Base-by-base conservation (phyloP, 2,888 invertebrate species). In the Spicauda simplicius region DNA sequence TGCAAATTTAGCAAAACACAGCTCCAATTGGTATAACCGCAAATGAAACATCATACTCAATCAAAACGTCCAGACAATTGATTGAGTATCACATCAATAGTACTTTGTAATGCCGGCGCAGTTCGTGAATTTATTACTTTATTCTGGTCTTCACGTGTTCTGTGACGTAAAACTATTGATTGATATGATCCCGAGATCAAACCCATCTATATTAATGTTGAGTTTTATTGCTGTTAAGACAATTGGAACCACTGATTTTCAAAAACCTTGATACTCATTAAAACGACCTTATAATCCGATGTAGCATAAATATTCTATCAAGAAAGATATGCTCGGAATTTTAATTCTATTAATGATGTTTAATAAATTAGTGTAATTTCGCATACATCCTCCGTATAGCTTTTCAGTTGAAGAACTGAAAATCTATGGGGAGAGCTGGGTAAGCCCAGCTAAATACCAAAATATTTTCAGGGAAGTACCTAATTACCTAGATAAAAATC, bases 101-200 rank as follows among this genome's bases (percentile, higher is more conserved):
- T 16, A 52, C 16, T 48, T 56, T 48, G 16, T 55, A n/a, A n/a
- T 18, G 12, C 14, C 19, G 25, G 19, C 12, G 30, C 45, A 11
- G 45, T 25, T 55, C 48, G 56, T 56, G n/a, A 64, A 64, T 56
- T 33, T 64, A 64, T 55, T 62, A 41, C 20, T 50, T 52, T 25
- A 48, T 61, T 53, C 50, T 16, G 52, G 16, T 48, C n/a, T 45
- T 25, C 65, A 58, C 58, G 65, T 65, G 65, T 3, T n/a, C 14
- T 6, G 12, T 54, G 52, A n/a, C 45, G 20, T 30, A 64, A 37
- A 61, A 18, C 54, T 25, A 37, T 14, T 56, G 62, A 71, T 72
- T 68, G 69, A 69, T 45, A 66, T 66, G 71, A 71, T 70, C 69
- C 57, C 59, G 54, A 67, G 72, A 69, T 71, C 71, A 74, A 71